Conservation (phyloP, 2,888 invertebrate genomes). For the Eupithecia centaureata region DNA sequence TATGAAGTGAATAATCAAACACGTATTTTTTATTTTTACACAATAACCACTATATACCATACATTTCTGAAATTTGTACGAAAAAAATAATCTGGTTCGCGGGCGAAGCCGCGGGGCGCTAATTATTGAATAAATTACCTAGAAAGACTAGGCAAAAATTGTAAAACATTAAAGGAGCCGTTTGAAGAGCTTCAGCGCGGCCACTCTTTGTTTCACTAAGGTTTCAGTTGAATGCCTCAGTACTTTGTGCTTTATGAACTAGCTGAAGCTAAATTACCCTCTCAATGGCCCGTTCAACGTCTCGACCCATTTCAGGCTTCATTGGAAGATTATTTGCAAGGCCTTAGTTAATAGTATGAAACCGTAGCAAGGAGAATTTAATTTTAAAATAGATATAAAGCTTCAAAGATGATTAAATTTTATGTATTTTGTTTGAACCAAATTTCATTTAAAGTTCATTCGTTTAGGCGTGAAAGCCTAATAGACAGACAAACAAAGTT, state of each 20-base stretch:
- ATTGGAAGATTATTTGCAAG: conserved; percentile 8
- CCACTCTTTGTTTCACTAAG: conserved; percentile 7
- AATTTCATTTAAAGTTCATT: no score
- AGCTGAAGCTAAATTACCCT: conserved; percentile 10
- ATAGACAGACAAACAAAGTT: no score
- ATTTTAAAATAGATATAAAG: conserved; percentile 6
- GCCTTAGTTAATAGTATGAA: background rate
- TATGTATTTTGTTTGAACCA: background rate
- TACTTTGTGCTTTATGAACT: conserved; percentile 14
- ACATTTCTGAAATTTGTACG: no score
- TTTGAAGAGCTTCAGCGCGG: background rate
- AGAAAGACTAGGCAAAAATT: conserved; percentile 1
- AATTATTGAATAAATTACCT: no score
- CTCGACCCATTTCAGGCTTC: conserved; percentile 11
- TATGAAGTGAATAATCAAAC: no score
- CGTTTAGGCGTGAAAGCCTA: no score
- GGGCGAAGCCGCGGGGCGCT: no score
- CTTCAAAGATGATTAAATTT: background rate
- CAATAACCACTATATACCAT: no score
- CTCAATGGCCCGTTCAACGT: background rate
- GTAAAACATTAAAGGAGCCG: conserved; percentile 3
- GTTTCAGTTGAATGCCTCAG: background rate
- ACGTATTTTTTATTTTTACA: no score
- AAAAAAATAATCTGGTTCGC: no score
- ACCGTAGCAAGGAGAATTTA: conserved; percentile 5